Evolutionary conservation across 1,140 invertebrate species (phyloP), one percentile per base, ranked within the genome.

Genomic region (Dolichoris vasculosae): DNA sequence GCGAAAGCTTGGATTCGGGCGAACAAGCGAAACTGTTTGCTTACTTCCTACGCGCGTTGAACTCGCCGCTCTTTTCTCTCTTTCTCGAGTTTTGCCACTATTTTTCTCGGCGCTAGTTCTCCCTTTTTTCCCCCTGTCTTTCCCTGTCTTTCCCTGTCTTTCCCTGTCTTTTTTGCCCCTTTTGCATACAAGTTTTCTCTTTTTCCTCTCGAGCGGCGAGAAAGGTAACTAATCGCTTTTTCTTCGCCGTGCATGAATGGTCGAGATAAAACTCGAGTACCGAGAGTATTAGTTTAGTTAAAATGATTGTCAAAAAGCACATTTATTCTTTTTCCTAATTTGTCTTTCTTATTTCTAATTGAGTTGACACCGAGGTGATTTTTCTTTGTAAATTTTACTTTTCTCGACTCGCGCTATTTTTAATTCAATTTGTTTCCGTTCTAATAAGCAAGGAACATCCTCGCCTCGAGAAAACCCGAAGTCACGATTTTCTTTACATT

Each of bases 191-290:
- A 23, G 55, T 55, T 17, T 67, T 38, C 30, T 63, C 79, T 63
- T 64, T 55, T 81, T 26, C 78, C 67, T 48, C 32, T 64, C 79
- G 86, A 32, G 7, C 59, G n/a, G 83, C 46, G 63, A 67, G 86
- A 82, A 86, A 87, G 82, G 84, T 84, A 82, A 83, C 88, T 87
- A 78, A 83, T 89, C 86, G 88, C 87, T 90, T 79, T 84, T 78
- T 48, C 83, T 84, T 69, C 35, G 32, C 63, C 46, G 35, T 13
- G 23, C 23, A 85, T 79, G 76, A 85, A 85, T 80, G 83, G 48
- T 20, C 32, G 63, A 71, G 63, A 84, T 79, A 78, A 79, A 69
- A 71, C 83, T 69, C 46, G 88, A 35, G 63, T 64, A 35, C n/a
- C 51, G 17, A 83, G 73, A 69, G 73, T 79, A 84, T 84, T 79